A percentile compares a stretch with the other conserved stretches of the same genome.
phyloP scores from a whole-genome alignment of 2,888 invertebrate genomes.

The Dicyrtoma fusca region DNA sequence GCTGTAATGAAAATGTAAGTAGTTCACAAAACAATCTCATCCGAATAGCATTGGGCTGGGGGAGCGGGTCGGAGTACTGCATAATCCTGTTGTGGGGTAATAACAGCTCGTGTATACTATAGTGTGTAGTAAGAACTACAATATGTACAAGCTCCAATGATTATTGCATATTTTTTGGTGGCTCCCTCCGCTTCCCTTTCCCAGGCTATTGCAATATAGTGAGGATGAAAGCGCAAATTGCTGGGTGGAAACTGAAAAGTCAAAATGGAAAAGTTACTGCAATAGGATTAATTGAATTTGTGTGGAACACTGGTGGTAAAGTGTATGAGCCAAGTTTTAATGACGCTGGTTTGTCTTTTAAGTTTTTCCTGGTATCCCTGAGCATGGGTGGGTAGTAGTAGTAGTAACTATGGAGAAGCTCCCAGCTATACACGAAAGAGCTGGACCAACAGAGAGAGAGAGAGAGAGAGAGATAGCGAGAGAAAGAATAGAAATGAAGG shows the following conservation, averaged over 20 bases:
- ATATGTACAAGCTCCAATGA: too few species aligned
- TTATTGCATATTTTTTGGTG: too few species aligned
- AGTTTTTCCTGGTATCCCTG: not conserved
- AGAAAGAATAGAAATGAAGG: not conserved
- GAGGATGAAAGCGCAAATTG: not conserved
- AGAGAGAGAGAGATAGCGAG: not conserved
- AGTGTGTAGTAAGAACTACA: too few species aligned
- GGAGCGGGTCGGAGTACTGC: too few species aligned
- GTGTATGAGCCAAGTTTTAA: slow-evolving; percentile 16
- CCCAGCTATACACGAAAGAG: too few species aligned
- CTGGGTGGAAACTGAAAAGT: slow-evolving; percentile 12
- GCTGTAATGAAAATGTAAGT: too few species aligned
- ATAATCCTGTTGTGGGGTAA: too few species aligned
- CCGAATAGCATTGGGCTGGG: too few species aligned
- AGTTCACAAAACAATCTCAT: too few species aligned
- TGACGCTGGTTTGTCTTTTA: slow-evolving; percentile 6
- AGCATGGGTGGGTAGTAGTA: not conserved
- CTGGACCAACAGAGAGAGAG: not conserved
- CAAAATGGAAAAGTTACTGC: slow-evolving; percentile 5
- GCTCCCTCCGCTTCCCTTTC: too few species aligned
- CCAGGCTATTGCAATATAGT: not conserved
- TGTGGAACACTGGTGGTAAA: not conserved
- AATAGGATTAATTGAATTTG: slow-evolving; percentile 17
- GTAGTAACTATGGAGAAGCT: not conserved
- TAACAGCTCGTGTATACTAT: too few species aligned